These are phyloP conservation scores for Malurus splendens DNA, from an alignment of 2,797 vertebrate genomes.

Conservation along the genomic window DNA sequence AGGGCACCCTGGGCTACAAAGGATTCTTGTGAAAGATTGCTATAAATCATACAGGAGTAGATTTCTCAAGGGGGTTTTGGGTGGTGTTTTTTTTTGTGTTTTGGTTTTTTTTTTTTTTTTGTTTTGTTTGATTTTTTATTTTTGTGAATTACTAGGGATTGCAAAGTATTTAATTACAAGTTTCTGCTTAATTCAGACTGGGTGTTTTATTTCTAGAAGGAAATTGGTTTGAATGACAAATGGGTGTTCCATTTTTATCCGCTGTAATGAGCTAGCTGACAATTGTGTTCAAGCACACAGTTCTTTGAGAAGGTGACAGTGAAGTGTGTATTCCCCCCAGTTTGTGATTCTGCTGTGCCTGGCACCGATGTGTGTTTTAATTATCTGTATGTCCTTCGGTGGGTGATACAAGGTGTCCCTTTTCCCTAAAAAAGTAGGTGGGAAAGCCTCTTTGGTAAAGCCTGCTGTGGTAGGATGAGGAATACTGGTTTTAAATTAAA, in stretches of 20 bases:
- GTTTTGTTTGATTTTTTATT: too few relatives aligned
- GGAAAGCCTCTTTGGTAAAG: neutral
- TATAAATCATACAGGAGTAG: neutral
- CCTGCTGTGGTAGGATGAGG: neutral
- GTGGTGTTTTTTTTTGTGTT: too few relatives aligned
- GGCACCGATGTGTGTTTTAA: neutral
- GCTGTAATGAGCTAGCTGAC: neutral
- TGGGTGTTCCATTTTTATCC: neutral
- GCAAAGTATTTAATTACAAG: neutral
- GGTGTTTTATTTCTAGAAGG: neutral
- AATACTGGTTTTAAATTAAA: neutral
- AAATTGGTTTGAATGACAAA: neutral
- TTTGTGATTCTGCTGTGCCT: neutral
- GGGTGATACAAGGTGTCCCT: neutral
- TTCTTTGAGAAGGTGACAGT: neutral
- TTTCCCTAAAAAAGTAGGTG: neutral
- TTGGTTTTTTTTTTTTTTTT: neutral
- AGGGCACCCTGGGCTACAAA: rapidly evolving
- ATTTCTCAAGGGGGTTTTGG: neutral
- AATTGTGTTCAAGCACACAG: neutral
- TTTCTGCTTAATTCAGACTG: neutral
- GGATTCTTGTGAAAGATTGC: neutral
- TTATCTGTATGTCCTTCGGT: neutral
- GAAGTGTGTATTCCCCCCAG: neutral
- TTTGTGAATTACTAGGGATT: neutral